These are phyloP conservation scores for Anoplophora glabripennis DNA, from an alignment of 1,140 invertebrate genomes.

Conservation along the genomic window DNA sequence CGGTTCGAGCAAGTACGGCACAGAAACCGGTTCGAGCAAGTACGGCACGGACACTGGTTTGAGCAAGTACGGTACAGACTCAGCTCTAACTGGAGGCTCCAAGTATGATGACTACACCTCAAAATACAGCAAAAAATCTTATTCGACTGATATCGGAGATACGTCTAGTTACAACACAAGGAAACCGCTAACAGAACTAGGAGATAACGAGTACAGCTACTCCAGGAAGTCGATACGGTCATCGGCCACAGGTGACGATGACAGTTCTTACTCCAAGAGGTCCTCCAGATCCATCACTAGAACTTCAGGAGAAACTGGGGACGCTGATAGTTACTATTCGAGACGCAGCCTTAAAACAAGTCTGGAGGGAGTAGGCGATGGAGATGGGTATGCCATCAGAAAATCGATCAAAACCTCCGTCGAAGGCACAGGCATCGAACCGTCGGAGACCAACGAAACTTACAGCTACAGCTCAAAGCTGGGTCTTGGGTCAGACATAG, in stretches of 20 bases:
- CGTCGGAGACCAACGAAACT: conserved; percentile 10
- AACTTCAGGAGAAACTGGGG: conserved; percentile 17
- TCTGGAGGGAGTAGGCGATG: conserved; percentile 31
- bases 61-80: conserved; percentile 29
- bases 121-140: conserved; percentile 28
- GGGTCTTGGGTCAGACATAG: conserved; percentile 17
- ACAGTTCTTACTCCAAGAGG: conserved; percentile 25
- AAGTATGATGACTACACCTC: conserved; percentile 35
- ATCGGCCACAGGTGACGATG: conserved; percentile 22
- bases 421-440: conserved; percentile 28
- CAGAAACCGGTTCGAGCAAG: conserved; percentile 22
- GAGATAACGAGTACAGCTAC: conserved; percentile 29
- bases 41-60: conserved; percentile 22
- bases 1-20: conserved; percentile 23
- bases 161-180: conserved; percentile 1
- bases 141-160: conserved; percentile 18
- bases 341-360: conserved; percentile 29
- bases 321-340: conserved; percentile 30
- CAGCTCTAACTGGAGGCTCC: conserved; percentile 22
- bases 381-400: conserved; percentile 32
- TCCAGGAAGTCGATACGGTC: too few species aligned
- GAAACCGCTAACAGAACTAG: conserved; percentile 5
- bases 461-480: conserved; percentile 22
- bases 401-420: conserved; percentile 33
- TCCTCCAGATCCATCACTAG: conserved; percentile 20